Evolutionary conservation across 2,113 vertebrate genomes (phyloP).

Genomic region (Pelvicachromis taeniatus): DNA sequence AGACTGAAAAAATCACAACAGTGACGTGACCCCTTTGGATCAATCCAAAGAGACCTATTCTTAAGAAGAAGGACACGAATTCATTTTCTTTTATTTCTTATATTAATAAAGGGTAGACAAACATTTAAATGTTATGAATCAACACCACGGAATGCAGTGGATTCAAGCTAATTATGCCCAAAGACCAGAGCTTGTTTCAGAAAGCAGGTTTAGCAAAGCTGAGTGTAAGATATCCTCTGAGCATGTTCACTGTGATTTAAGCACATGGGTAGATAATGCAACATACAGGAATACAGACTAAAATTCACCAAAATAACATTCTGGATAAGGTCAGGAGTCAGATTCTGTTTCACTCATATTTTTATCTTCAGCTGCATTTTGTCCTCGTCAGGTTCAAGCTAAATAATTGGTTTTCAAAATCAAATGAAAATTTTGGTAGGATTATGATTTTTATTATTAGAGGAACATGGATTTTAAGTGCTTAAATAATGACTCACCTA

Average conservation of each 20-base stretch:
- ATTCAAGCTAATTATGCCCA: background rate
- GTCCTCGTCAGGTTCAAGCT: background rate
- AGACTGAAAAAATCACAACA: background rate
- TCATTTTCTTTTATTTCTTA: background rate
- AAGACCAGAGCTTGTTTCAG: background rate
- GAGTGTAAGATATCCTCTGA: background rate
- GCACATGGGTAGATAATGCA: background rate
- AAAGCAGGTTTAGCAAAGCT: background rate
- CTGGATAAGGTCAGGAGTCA: background rate
- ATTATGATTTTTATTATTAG: background rate
- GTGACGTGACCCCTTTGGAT: background rate
- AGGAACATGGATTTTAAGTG: background rate
- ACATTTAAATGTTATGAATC: background rate
- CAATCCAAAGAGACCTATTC: background rate
- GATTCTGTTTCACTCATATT: background rate
- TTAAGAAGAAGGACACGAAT: background rate
- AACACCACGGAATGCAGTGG: background rate
- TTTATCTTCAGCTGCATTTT: background rate
- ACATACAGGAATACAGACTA: background rate
- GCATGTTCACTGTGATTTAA: background rate
- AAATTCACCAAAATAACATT: background rate
- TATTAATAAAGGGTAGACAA: background rate
- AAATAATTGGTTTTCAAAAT: background rate
- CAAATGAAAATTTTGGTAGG: background rate
- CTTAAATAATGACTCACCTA: background rate